Base-by-base conservation (phyloP, 2,113 vertebrate species). In the Heterotis niloticus region DNA sequence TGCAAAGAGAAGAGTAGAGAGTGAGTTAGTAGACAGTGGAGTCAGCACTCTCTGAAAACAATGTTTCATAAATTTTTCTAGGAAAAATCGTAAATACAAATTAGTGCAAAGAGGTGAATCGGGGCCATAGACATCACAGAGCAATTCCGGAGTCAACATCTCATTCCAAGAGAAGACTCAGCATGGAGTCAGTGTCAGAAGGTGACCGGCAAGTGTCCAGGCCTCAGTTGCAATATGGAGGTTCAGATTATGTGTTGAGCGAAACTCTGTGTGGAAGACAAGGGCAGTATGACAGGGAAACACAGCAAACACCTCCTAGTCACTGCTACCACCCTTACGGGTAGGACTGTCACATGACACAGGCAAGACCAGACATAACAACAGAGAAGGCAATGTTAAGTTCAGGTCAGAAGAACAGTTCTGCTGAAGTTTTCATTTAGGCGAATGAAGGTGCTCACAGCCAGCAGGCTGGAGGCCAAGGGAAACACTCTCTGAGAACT, bases 381-480 rank as follows among this genome's bases (percentile, higher is more conserved):
- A 57, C 56, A 71, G 17, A 59, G 66, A 78, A 70, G 77, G 56
- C 26, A 54, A 62, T 75, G 28, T 34, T 75, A 64, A 75, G 77
- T 9, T 28, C 54, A 78, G 77, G 77, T 44, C 60, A 65, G 75
- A 67, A n/a, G 66, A 70, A 29, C 26, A 57, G 16, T 77, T 54
- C 64, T 56, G 64, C 76, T 67, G 34, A 54, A 77, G 64, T 67
- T 66, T 67, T 77, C 76, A 67, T 78, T 23, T 44, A 56, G 77
- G 56, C 65, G 54, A 20, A 71, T 51, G 29, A 56, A 68, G 67
- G 62, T 78, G 57, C 77, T 71, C 56, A 71, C 67, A 71, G 77
- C 54, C 29, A 7, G 28, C 77, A 12, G 77, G 77, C 66, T 5
- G 10, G 23, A 14, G 18, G 78, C 78, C 78, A 72, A 79, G 16